A percentile compares a stretch with the other conserved stretches of the same genome.
phyloP scores from a whole-genome alignment of 2,797 vertebrate species.

The Microctenopoma lineatum region DNA sequence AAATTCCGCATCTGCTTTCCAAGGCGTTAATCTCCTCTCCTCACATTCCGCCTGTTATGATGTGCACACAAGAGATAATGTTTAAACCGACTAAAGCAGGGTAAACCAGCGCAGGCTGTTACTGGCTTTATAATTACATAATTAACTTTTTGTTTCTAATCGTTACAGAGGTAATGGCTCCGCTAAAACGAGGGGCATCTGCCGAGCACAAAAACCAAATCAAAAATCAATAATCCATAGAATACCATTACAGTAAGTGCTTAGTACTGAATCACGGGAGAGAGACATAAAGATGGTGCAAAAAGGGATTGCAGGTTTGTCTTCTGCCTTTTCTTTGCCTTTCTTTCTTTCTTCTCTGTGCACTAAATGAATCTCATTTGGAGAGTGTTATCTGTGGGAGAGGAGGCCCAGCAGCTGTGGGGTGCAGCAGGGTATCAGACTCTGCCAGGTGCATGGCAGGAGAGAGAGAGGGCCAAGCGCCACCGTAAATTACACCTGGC shows the following conservation, averaged over 20 bases:
- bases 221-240: slow-evolving; percentile 99
- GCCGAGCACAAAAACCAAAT: slow-evolving; percentile 96
- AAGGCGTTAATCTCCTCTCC: slow-evolving; percentile 99
- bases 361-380: slow-evolving; percentile 98
- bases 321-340: slow-evolving; percentile 49
- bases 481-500: slow-evolving; percentile 97
- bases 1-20: slow-evolving; percentile 99
- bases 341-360: slow-evolving; percentile 77
- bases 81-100: slow-evolving; percentile 99
- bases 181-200: slow-evolving; percentile 96
- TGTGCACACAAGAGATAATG: slow-evolving; percentile 99
- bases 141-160: slow-evolving; percentile 99
- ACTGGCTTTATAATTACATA: slow-evolving; percentile 99
- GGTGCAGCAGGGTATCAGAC: slow-evolving; percentile 86
- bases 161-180: slow-evolving; percentile 99
- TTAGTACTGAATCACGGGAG: slow-evolving; percentile 81
- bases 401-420: slow-evolving; percentile 94
- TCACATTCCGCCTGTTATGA: slow-evolving; percentile 99
- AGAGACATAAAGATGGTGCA: slow-evolving; percentile 53
- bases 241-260: slow-evolving; percentile 94
- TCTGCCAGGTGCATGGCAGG: slow-evolving; percentile 89
- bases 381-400: slow-evolving; percentile 93
- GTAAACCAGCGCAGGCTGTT: slow-evolving; percentile 99
- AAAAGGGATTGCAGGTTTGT: slow-evolving; percentile 54
- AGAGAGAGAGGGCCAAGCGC: slow-evolving; percentile 86